Percentiles rank a stretch among this genome's conserved stretches.
Evolutionary conservation across 1,140 invertebrate species (phyloP).

Genomic region (Drosophila baimaii): DNA sequence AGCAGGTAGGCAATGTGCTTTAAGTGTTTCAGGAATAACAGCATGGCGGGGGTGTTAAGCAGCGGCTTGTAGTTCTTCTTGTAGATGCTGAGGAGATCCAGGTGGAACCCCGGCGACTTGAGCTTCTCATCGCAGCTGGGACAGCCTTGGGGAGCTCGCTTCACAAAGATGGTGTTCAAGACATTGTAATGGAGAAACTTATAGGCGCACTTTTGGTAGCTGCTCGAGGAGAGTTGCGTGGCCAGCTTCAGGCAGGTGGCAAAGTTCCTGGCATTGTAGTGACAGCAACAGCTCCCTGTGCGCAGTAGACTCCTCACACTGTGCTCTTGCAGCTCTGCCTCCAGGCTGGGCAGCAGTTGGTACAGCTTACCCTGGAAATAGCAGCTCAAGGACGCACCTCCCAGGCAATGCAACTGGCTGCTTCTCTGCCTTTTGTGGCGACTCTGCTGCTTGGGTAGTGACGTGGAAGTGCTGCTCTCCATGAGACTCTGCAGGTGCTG

Average conservation of each 20-base stretch:
- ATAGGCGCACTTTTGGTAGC: slow-evolving; percentile 76
- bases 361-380: slow-evolving; percentile 77
- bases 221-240: slow-evolving; percentile 36
- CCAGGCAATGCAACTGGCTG: slow-evolving; percentile 68
- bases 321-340: slow-evolving; percentile 65
- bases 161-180: slow-evolving; percentile 69
- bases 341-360: slow-evolving; percentile 56
- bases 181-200: slow-evolving; percentile 76
- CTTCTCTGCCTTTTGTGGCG: slow-evolving; percentile 50
- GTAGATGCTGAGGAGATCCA: slow-evolving; percentile 63
- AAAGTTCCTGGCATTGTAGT: slow-evolving; percentile 66
- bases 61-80: slow-evolving; percentile 58
- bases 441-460: slow-evolving; percentile 52
- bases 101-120: slow-evolving; percentile 67
- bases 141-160: slow-evolving; percentile 55
- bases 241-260: slow-evolving; percentile 60
- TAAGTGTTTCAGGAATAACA: slow-evolving; percentile 74
- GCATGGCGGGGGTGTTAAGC: slow-evolving; percentile 37
- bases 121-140: slow-evolving; percentile 70
- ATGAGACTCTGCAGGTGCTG: slow-evolving; percentile 65
- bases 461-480: slow-evolving; percentile 63
- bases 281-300: slow-evolving; percentile 75
- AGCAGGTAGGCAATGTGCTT: slow-evolving; percentile 74
- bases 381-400: slow-evolving; percentile 55
- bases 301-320: slow-evolving; percentile 64